Evolutionary conservation across 1,140 invertebrate genomes (phyloP).

Genomic region (Pogonus chalceus): DNA sequence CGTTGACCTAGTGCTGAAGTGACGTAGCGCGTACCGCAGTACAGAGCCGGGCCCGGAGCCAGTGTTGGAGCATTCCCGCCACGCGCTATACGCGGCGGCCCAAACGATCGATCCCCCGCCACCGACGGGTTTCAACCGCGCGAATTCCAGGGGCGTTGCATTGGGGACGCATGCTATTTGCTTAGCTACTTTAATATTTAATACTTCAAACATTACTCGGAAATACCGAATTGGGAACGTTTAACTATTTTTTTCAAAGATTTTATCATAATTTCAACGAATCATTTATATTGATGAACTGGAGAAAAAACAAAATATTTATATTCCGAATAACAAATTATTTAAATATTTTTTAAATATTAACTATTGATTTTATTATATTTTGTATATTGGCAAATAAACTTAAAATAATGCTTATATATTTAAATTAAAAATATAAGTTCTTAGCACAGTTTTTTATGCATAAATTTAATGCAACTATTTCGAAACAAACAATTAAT

Average conservation of each 20-base stretch:
- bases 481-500: too few relatives aligned
- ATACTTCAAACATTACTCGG: background rate
- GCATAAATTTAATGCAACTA: too few relatives aligned
- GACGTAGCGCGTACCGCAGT: conserved; percentile 3
- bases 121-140: background rate
- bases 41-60: conserved; percentile 1
- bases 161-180: background rate
- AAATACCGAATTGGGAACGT: background rate
- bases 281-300: too few relatives aligned
- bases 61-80: background rate
- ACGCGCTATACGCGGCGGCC: background rate
- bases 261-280: too few relatives aligned
- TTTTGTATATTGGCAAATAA: too few relatives aligned
- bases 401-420: too few relatives aligned
- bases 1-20: conserved; percentile 7
- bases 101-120: background rate
- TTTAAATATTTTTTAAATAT: too few relatives aligned
- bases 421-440: too few relatives aligned
- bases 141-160: background rate
- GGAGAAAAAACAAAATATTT: too few relatives aligned
- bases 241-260: background rate
- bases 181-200: background rate
- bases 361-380: too few relatives aligned
- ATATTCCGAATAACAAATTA: too few relatives aligned
- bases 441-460: too few relatives aligned